Conservation (phyloP, 2,888 invertebrate genomes). For the Onchidella celtica region DNA sequence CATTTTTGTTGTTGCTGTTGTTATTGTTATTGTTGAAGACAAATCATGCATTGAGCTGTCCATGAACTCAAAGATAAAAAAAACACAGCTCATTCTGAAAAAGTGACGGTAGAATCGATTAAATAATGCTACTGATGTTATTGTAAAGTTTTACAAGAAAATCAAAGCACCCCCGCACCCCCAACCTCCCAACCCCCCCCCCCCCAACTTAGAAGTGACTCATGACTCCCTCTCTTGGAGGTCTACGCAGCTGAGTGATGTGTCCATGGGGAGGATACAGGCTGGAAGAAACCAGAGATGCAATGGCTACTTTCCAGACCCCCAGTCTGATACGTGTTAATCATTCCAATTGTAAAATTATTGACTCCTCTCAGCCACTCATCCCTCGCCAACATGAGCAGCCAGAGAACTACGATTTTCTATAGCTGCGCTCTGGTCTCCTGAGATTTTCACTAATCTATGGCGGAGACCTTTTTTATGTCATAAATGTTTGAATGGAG, state of each 20-base stretch:
- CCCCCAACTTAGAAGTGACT: background rate
- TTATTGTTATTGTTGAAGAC: background rate
- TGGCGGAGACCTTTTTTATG: constrained; percentile 19
- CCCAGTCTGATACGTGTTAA: constrained; percentile 31
- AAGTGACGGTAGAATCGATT: too few species aligned
- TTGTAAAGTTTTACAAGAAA: too few species aligned
- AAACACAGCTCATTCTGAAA: too few species aligned
- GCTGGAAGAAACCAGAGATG: too few species aligned
- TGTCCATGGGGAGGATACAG: too few species aligned
- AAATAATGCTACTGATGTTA: too few species aligned
- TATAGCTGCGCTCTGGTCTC: constrained; percentile 15
- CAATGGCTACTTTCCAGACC: too few species aligned
- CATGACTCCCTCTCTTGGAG: too few species aligned
- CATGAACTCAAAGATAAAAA: too few species aligned
- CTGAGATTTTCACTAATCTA: constrained; percentile 31
- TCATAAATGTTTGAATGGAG: constrained; percentile 34
- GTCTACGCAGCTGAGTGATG: too few species aligned
- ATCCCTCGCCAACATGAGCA: constrained; percentile 27
- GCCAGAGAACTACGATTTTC: constrained; percentile 21
- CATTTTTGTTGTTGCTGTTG: background rate
- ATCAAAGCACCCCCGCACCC: too few species aligned
- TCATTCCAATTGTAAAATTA: constrained; percentile 47
- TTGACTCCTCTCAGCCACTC: constrained; percentile 35
- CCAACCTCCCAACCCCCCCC: background rate
- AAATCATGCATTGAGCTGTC: background rate